Evolutionary conservation across 2,888 invertebrate species (phyloP).

Genomic region (Drosophila fulvimacula): DNA sequence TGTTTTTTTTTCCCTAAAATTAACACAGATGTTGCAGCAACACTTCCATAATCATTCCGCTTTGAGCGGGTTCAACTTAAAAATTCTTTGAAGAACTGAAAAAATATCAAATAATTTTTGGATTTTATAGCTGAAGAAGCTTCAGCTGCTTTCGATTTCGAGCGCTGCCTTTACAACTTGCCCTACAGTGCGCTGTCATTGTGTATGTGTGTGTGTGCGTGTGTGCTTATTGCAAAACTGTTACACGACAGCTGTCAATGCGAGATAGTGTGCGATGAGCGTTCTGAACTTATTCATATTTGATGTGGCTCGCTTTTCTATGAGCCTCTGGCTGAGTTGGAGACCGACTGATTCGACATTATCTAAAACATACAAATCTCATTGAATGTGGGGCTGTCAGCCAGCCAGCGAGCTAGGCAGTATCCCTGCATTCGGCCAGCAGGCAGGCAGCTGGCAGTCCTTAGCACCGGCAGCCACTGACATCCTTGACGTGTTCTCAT

Average conservation of each 20-base stretch:
- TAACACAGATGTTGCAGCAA: no score
- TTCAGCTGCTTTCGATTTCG: no score
- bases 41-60: no score
- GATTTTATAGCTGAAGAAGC: no score
- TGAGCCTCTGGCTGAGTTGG: background rate
- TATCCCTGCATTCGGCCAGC: background rate
- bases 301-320: constrained; percentile 44
- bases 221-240: constrained; percentile 35
- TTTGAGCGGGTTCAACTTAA: no score
- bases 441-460: constrained; percentile 1
- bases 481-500: constrained; percentile 62
- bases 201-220: constrained; percentile 3
- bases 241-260: constrained; percentile 53
- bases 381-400: constrained; percentile 45
- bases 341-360: constrained; percentile 49
- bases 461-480: constrained; percentile 47
- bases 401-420: constrained; percentile 13
- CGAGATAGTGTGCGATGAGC: constrained; percentile 27
- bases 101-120: no score
- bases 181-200: background rate
- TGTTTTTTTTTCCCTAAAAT: no score
- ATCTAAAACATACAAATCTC: constrained; percentile 73
- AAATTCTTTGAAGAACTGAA: no score
- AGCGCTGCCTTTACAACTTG: background rate
- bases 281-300: constrained; percentile 67